A percentile compares a stretch with the other conserved stretches of the same genome.
Conservation (phyloP, 2,797 vertebrate genomes). For the Dryobates pubescens region DNA sequence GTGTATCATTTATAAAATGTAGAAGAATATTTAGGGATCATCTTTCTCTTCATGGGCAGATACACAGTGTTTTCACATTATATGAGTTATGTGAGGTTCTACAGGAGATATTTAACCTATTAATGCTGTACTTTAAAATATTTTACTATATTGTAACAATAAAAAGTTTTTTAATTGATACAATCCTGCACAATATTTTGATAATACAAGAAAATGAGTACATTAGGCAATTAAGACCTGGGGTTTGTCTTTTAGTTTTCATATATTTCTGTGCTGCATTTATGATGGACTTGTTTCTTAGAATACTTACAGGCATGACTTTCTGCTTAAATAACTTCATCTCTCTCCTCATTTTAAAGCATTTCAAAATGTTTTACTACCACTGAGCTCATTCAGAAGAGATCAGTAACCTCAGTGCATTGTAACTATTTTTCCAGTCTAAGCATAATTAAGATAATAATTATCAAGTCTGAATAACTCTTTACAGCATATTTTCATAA, state of each 20-base stretch:
- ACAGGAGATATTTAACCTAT: neutral
- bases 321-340: neutral
- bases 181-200: neutral
- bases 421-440: neutral
- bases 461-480: slow-evolving; percentile 1
- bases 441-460: slow-evolving; percentile 14
- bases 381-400: neutral
- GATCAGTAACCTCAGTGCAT: neutral
- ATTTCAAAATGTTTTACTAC: neutral
- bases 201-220: neutral
- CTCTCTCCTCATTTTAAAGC: neutral
- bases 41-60: neutral
- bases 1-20: neutral
- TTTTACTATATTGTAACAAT: neutral
- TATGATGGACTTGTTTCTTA: neutral
- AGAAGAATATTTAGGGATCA: neutral
- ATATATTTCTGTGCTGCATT: neutral
- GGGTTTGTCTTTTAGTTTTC: neutral
- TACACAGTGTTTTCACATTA: neutral
- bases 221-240: neutral
- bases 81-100: neutral
- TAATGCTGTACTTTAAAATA: neutral
- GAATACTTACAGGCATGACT: neutral
- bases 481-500: slow-evolving; percentile 11
- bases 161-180: neutral